phyloP scores from a whole-genome alignment of 2,888 invertebrate species.

The Nephrotoma appendiculata region DNA sequence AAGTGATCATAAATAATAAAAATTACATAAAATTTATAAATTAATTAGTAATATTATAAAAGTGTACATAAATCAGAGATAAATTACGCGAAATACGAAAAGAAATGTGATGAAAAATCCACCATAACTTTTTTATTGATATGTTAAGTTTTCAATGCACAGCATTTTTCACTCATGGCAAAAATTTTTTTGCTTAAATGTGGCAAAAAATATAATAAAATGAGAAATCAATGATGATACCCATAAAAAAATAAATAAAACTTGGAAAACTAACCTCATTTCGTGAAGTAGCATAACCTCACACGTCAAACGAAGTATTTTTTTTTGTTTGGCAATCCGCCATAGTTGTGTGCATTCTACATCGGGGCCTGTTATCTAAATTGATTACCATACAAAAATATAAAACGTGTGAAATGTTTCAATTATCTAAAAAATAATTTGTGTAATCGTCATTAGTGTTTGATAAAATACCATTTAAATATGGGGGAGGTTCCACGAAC shows the following conservation, averaged over 20 bases:
- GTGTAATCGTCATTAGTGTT: neutral
- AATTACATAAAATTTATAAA: neutral
- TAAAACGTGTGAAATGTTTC: neutral
- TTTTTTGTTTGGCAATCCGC: neutral
- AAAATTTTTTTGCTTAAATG: neutral
- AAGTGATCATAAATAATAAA: neutral
- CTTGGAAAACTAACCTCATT: neutral
- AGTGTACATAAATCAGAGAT: neutral
- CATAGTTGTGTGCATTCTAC: neutral
- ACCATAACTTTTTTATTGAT: neutral
- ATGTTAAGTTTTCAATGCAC: neutral
- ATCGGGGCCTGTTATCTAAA: neutral
- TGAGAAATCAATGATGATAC: neutral
- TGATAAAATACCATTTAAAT: neutral
- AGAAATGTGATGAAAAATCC: neutral
- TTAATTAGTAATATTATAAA: neutral
- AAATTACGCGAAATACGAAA: neutral
- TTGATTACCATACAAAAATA: neutral
- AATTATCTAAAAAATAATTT: neutral
- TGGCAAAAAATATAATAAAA: neutral
- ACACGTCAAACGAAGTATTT: neutral
- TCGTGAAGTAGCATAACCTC: neutral
- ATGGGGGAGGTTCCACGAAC: neutral
- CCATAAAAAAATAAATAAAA: neutral
- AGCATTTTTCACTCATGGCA: neutral